These are phyloP conservation scores for Pempheris klunzingeri DNA, from an alignment of 2,797 vertebrate genomes.

Conservation along the genomic window DNA sequence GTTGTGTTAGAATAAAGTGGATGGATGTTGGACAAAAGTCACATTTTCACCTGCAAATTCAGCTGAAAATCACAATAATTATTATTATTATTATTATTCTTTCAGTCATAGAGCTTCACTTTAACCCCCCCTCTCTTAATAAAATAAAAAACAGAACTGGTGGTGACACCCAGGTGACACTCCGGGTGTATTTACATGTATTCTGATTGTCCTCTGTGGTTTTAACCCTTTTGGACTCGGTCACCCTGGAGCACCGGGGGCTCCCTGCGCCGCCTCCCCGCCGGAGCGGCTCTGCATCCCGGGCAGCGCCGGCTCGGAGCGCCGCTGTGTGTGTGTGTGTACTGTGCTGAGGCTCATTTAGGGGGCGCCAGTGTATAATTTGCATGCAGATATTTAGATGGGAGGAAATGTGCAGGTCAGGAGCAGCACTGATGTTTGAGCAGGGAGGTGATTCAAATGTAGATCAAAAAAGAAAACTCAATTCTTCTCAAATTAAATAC, in stretches of 20 bases:
- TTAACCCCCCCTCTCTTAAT: not conserved
- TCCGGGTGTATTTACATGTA: not conserved
- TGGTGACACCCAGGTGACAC: not conserved
- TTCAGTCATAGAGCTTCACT: not conserved
- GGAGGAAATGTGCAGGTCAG: slow-evolving; percentile 29
- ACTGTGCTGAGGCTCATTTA: slow-evolving; percentile 65
- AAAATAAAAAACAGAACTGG: no score
- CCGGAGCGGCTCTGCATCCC: slow-evolving; percentile 19
- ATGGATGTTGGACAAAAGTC: slow-evolving; percentile 10
- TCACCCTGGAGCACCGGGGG: not conserved
- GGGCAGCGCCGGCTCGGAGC: not conserved
- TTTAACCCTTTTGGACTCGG: not conserved
- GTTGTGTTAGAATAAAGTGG: slow-evolving; percentile 53
- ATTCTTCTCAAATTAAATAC: no score
- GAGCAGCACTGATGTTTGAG: slow-evolving; percentile 15
- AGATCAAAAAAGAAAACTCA: no score
- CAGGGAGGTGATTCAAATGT: no score
- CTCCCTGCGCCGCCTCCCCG: not conserved
- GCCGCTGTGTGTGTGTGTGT: slow-evolving; percentile 29
- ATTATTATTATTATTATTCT: not conserved
- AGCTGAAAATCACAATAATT: not conserved
- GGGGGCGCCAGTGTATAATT: slow-evolving; percentile 80
- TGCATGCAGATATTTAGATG: slow-evolving; percentile 31
- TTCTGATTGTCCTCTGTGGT: not conserved
- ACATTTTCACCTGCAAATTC: not conserved